phyloP scores from a whole-genome alignment of 2,113 vertebrate species.

The Microcebus murinus region DNA sequence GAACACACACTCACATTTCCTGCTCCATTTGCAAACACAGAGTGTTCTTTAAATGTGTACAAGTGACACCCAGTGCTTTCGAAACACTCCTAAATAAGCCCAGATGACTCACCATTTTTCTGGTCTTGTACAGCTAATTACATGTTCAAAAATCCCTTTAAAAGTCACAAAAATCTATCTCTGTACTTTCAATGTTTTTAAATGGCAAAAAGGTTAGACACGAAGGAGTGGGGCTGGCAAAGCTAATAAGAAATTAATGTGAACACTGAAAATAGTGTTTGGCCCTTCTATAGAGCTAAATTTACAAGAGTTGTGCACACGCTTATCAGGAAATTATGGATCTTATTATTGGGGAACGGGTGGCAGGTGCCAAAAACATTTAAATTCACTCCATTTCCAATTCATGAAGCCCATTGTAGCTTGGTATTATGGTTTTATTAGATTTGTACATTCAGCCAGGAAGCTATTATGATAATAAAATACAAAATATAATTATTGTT shows the following conservation, averaged over 20 bases:
- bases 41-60: conserved; percentile 44
- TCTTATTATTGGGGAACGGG: conserved; percentile 78
- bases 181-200: conserved; percentile 58
- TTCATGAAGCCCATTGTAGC: conserved; percentile 83
- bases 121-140: conserved; percentile 61
- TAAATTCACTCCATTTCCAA: conserved; percentile 84
- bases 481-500: conserved; percentile 84
- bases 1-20: conserved; percentile 52
- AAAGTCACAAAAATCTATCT: conserved; percentile 61
- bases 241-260: conserved; percentile 52
- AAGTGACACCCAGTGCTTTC: conserved; percentile 43
- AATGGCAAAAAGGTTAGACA: conserved; percentile 67
- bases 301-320: conserved; percentile 67
- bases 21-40: conserved; percentile 67
- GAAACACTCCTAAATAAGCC: conserved; percentile 70
- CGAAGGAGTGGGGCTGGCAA: conserved; percentile 28
- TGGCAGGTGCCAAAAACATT: conserved; percentile 86
- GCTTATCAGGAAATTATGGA: conserved; percentile 84
- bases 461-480: conserved; percentile 83
- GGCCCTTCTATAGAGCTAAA: conserved; percentile 52
- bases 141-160: conserved; percentile 70
- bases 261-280: conserved; percentile 66
- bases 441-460: conserved; percentile 83
- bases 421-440: conserved; percentile 85
- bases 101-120: conserved; percentile 49